phyloP scores from a whole-genome alignment of 2,888 invertebrate genomes.

The Nebria salina region DNA sequence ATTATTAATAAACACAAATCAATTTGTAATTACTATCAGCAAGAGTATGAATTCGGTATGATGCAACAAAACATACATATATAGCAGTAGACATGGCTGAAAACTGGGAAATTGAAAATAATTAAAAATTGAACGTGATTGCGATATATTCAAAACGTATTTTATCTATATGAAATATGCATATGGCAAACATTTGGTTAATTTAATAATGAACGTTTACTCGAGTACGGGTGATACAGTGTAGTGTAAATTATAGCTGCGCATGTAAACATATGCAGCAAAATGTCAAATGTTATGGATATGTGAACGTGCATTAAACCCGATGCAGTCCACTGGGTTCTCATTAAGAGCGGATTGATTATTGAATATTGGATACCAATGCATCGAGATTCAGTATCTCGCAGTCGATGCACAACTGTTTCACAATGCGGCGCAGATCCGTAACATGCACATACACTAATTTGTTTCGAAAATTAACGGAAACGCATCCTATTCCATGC shows the following conservation, averaged over 20 bases:
- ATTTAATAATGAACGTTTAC: constrained; percentile 10
- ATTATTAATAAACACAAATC: no score
- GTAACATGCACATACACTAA: neutral
- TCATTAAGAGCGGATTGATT: constrained; percentile 44
- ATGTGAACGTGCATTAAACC: constrained; percentile 25
- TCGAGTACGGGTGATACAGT: constrained; percentile 1
- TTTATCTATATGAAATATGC: neutral
- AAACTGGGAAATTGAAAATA: neutral
- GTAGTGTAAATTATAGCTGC: constrained; percentile 36
- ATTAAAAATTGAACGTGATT: neutral
- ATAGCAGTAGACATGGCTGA: neutral
- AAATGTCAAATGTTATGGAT: constrained; percentile 41
- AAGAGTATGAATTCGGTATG: no score
- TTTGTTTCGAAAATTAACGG: neutral
- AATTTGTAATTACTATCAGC: no score
- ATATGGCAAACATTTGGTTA: constrained; percentile 2
- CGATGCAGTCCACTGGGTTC: constrained; percentile 20
- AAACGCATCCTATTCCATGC: neutral
- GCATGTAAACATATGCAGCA: constrained; percentile 36
- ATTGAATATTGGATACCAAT: constrained; percentile 40
- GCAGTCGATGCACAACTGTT: neutral
- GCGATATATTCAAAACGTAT: neutral
- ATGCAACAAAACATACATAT: no score
- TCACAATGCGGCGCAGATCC: neutral
- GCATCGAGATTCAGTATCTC: constrained; percentile 5